Evolutionary conservation across 2,888 invertebrate species (phyloP), one percentile per base, ranked within the genome.

Genomic region (Hyppa rectilinea): DNA sequence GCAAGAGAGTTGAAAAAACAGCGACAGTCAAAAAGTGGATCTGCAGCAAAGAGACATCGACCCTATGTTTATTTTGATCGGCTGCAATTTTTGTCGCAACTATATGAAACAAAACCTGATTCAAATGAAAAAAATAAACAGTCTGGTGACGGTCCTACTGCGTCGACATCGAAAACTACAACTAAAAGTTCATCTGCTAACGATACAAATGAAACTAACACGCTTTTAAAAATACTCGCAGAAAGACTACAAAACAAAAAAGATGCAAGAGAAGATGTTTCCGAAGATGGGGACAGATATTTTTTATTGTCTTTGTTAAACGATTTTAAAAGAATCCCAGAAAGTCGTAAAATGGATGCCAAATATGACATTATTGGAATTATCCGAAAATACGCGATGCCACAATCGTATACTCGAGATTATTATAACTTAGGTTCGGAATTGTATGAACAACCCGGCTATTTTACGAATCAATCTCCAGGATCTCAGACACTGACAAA

Each of bases 261-360:
- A 62, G 43, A 70, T 64, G 66, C 62, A 64, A 74, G 47, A 0
- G 70, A 45, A 77, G 77, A 73, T 58, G 29, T 43, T 47, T 73
- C 49, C 53, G 67, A 77, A 78, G 77, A 78, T 38, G 67, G 63
- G 4, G 71, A 75, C 5, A 66, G 71, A 63, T 38, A 38, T 38
- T 14, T 75, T 49, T 75, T 69, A 52, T 69, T 76, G 64, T 76
- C 76, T 52, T 68, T 71, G 23, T 53, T 72, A 72, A 69, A 71
- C 45, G 69, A 76, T 29, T 72, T 72, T 49, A 69, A 69, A 29
- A 72, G 40, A 4, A 72, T 67, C 45, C 76, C 64, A 5, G 62
- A 66, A 59, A 52, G 55, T 64, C 60, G 69, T 49, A 74, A 74
- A 74, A 74, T 74, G 68, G 73, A 69, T 73, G 63, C 64, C 26